Percentiles rank a stretch among this genome's conserved stretches.
Conservation (phyloP, 2,113 vertebrate genomes). For the Megaleporinus macrocephalus region DNA sequence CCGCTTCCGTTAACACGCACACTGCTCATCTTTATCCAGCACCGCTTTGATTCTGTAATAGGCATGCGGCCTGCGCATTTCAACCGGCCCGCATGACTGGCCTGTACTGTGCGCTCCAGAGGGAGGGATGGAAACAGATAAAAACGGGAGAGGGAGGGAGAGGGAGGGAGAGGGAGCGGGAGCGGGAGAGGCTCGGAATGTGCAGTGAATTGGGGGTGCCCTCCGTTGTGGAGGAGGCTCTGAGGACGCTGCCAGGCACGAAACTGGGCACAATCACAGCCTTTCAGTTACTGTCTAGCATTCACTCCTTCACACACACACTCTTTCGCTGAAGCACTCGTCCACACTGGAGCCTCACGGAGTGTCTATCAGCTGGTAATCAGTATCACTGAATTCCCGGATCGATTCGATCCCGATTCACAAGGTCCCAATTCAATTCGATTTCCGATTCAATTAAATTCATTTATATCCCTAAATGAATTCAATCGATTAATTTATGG, state of each 20-base stretch:
- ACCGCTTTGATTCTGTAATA: conserved; percentile 63
- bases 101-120: conserved; percentile 45
- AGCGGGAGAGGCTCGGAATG: conserved; percentile 22
- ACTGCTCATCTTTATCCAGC: conserved; percentile 62
- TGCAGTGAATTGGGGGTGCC: conserved; percentile 34
- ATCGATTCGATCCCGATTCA: too few species aligned
- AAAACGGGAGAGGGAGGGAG: conserved; percentile 3
- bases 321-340: background rate
- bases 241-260: conserved; percentile 38
- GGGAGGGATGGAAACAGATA: conserved; percentile 29
- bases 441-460: too few species aligned
- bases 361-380: background rate
- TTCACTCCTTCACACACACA: conserved; percentile 7
- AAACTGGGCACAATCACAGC: conserved; percentile 20
- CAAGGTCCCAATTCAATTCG: too few species aligned
- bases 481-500: too few species aligned
- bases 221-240: conserved; percentile 17
- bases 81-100: conserved; percentile 49
- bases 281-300: conserved; percentile 19
- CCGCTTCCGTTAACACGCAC: conserved; percentile 63
- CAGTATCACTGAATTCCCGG: too few species aligned
- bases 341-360: background rate
- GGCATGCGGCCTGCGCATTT: conserved; percentile 56
- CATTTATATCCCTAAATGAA: too few species aligned
- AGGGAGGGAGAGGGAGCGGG: conserved; percentile 3